These are phyloP conservation scores for Sprattus sprattus DNA, from an alignment of 2,113 vertebrate genomes.

Conservation along the genomic window DNA sequence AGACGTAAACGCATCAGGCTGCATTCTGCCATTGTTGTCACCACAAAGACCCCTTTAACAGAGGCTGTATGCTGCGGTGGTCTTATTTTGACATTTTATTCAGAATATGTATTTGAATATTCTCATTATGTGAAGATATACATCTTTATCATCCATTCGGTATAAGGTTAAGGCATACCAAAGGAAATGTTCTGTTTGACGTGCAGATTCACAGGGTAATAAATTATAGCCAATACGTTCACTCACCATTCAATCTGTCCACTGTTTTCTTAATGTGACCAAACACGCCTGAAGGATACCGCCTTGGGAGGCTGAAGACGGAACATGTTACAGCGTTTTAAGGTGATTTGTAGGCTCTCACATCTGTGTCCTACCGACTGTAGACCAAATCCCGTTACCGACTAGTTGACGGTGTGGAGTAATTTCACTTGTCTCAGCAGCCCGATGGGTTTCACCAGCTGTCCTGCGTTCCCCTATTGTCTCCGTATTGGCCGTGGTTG, in stretches of 20 bases:
- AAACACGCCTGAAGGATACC: slow-evolving; percentile 37
- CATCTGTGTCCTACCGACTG: neutral
- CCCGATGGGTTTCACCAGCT: neutral
- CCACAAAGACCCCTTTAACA: neutral
- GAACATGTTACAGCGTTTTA: neutral
- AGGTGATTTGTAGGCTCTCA: neutral
- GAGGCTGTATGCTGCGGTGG: neutral
- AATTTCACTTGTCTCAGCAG: slow-evolving; percentile 1
- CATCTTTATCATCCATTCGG: neutral
- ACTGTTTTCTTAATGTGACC: slow-evolving; percentile 49
- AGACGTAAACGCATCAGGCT: neutral
- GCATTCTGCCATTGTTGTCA: slow-evolving; percentile 9
- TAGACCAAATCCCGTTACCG: neutral
- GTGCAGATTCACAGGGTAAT: neutral
- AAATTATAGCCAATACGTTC: neutral
- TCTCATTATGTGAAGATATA: neutral
- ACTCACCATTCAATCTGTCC: slow-evolving; percentile 68
- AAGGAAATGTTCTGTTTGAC: neutral
- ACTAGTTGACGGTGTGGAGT: slow-evolving; percentile 9
- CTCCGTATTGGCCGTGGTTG: slow-evolving; percentile 61
- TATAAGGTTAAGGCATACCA: neutral
- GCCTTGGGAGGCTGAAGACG: neutral
- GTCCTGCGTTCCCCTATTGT: slow-evolving; percentile 60
- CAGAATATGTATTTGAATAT: neutral
- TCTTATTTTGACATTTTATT: neutral